Evolutionary conservation across 2,888 invertebrate species (phyloP), one percentile per base, ranked within the genome.

Genomic region (Caenorhabditis sulstoni): DNA sequence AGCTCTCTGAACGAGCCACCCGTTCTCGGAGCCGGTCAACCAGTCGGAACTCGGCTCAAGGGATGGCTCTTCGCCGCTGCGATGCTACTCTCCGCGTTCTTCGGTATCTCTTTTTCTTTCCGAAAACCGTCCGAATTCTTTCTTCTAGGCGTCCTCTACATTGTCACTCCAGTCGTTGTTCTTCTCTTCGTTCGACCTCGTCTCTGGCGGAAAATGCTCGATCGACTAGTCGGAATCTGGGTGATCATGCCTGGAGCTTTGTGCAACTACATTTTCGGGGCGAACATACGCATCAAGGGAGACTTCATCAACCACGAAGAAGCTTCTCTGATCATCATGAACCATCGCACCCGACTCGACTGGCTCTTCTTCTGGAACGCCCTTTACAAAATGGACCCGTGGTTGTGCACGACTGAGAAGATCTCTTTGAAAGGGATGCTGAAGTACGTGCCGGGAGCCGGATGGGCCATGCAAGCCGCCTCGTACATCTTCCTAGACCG

Each of bases 331-430:
- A 92, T 96, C 58, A 92, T 96, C 41, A 94, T 95, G 94, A 96
- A 96, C 91, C 96, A 96, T 91, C 93, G 95, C 50, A 89, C 89
- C 1, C 76, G 89, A 35, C 93, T 96, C 14, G 96, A 96, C 91
- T 96, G 96, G 96, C 94, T 95, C 89, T 96, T 95, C 90, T 92
- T 95, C 53, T 96, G 95, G 95, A 94, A 94, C 65, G 94, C 94
- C 5, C 92, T 95, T 88, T 94, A 94, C 87, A 94, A 95, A 88
- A 94, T 94, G 66, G 87, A 91, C 23, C 89, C 91, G 86, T 91
- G 93, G 91, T 91, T 91, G 85, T 86, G 91, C 88, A 70, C 90
- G 85, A 62, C 87, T 12, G 91, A 94, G 62, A 95, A 95, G 91
- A 95, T 95, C 88, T 94, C 95, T 65, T 92, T 96, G 62, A 96